Base-by-base conservation (phyloP, 2,888 invertebrate species). In the Pseudococcus longispinus region DNA sequence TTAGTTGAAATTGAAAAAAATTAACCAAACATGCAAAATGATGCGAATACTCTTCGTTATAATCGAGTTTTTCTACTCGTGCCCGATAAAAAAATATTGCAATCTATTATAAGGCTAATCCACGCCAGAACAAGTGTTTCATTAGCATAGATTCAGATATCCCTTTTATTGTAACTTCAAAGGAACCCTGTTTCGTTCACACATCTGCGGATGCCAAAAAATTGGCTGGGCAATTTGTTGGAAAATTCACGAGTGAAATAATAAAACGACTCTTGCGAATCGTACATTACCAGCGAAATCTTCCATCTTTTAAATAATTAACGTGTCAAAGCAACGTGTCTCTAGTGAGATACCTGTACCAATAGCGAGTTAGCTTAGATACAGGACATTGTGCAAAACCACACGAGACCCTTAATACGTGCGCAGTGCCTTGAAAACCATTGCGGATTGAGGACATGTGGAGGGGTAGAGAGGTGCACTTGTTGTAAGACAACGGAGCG, bases 241-340 rank as follows among this genome's bases (percentile, higher is more conserved):
- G 37, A 37, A 8, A 37, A 37, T 37, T 37, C 37, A 37, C 37
- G 37, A 37, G 37, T 37, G 32, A 70, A 70, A 29, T 18, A 70
- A 70, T 29, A 29, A 60, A 60, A 29, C 70, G 29, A 37, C 37
- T 37, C 70, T 15, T 18, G 70, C 15, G 70, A 70, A 60, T 60
- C 15, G 23, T 60, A 60, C 23, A 23, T 51, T 20, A 60, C 8
- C 18, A 8, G 55, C 5, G n/a, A 51, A 51, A 60, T 70, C 29
- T 70, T 70, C 15, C 70, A 70, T 15, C 29, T 70, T 70, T 26
- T 70, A 70, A 70, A 70, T 70, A 70, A 70, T 70, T 70, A 70
- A 70, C 70, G 70, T 70, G 70, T 70, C 70, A 70, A 70, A 70
- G 70, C 70, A 70, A 70, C 70, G 70, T 70, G 70, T 70, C 70